Percentiles rank a stretch among this genome's conserved stretches.
These are phyloP conservation scores for Remorina albescens DNA, from an alignment of 2,797 vertebrate species.

Conservation along the genomic window DNA sequence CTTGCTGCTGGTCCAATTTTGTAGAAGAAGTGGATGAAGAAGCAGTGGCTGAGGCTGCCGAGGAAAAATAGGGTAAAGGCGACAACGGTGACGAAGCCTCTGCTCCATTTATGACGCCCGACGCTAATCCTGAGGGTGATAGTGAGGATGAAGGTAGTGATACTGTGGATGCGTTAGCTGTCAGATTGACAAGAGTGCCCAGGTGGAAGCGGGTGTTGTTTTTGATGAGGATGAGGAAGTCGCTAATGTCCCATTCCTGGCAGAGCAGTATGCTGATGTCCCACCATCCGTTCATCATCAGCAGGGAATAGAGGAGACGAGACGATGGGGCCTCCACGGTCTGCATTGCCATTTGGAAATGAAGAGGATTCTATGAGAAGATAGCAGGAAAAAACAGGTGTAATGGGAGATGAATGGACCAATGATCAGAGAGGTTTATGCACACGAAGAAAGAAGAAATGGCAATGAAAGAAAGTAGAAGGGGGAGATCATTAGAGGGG, in stretches of 20 bases:
- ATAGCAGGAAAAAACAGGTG: constrained; percentile 1
- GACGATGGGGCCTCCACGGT: constrained; percentile 81
- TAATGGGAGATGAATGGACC: constrained; percentile 12
- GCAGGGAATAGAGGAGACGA: constrained; percentile 92
- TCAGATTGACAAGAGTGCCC: constrained; percentile 91
- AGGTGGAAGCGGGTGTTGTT: constrained; percentile 94
- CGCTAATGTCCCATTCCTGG: constrained; percentile 93
- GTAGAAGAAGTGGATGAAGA: constrained; percentile 49
- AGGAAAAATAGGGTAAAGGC: constrained; percentile 50
- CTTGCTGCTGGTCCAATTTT: constrained; percentile 79
- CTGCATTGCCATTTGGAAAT: constrained; percentile 95
- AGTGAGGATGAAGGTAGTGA: constrained; percentile 45
- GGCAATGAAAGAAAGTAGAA: not conserved
- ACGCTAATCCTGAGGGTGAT: constrained; percentile 36
- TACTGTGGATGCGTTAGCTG: constrained; percentile 56
- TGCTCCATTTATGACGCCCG: constrained; percentile 18
- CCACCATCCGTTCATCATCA: constrained; percentile 97
- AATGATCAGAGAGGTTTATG: constrained; percentile 8
- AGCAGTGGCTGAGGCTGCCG: constrained; percentile 47
- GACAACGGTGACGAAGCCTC: constrained; percentile 73
- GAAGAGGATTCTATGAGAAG: constrained; percentile 91
- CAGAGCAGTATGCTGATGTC: constrained; percentile 95
- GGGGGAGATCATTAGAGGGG: not conserved
- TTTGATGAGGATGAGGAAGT: constrained; percentile 91
- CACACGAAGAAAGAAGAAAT: not conserved